phyloP scores from a whole-genome alignment of 2,888 invertebrate species.

The Lymantria monacha region DNA sequence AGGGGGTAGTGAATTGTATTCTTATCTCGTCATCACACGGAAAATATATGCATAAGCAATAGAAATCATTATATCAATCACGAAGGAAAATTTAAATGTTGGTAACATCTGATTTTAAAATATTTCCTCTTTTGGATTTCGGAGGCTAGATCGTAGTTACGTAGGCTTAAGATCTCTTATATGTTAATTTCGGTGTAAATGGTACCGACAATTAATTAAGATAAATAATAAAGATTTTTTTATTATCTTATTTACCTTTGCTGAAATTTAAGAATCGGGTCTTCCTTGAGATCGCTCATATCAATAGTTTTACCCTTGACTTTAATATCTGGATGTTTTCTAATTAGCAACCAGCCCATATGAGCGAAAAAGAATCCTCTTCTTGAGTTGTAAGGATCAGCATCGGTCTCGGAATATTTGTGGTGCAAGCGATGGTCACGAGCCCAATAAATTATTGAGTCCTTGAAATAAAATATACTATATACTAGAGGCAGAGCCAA shows the following conservation, averaged over 20 bases:
- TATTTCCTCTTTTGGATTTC: too few relatives aligned
- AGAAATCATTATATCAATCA: too few relatives aligned
- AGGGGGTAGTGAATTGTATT: too few relatives aligned
- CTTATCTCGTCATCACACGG: too few relatives aligned
- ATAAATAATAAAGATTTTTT: background rate
- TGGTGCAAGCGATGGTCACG: constrained; percentile 93
- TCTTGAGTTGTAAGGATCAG: constrained; percentile 95
- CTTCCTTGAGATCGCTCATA: constrained; percentile 89
- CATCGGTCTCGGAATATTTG: constrained; percentile 96
- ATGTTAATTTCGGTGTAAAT: too few relatives aligned
- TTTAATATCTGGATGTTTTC: constrained; percentile 95
- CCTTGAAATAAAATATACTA: constrained; percentile 75
- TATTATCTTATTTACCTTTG: constrained; percentile 82
- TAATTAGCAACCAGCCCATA: constrained; percentile 95
- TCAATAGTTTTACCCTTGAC: constrained; percentile 93
- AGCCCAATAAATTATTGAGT: constrained; percentile 90
- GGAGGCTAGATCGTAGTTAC: too few relatives aligned
- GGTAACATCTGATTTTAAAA: too few relatives aligned
- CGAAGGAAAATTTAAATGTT: too few relatives aligned
- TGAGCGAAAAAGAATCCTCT: constrained; percentile 98
- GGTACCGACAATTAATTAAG: too few relatives aligned
- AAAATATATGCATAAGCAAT: too few relatives aligned
- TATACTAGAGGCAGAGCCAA: too few relatives aligned
- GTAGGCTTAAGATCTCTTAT: too few relatives aligned
- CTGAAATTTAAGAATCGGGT: constrained; percentile 92